Percentiles rank a stretch among this genome's conserved stretches.
phyloP scores from a whole-genome alignment of 2,888 invertebrate genomes.

The Liopterus haemorrhoidalis region DNA sequence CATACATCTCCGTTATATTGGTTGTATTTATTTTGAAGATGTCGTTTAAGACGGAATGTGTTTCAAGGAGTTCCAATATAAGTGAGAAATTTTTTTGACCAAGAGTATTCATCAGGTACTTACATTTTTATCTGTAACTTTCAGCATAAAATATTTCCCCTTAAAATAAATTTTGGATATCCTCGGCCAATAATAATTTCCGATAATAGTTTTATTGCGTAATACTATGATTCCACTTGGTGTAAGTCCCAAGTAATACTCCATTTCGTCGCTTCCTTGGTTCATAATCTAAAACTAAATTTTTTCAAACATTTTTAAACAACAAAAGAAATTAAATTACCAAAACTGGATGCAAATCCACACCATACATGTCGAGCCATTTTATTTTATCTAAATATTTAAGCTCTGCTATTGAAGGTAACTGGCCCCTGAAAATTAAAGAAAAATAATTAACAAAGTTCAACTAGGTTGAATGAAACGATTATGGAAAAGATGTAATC shows the following conservation, averaged over 20 bases:
- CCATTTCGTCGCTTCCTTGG: constrained; percentile 93
- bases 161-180: constrained; percentile 95
- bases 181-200: constrained; percentile 97
- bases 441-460: constrained; percentile 33
- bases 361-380: constrained; percentile 98
- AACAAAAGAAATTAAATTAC: constrained; percentile 46
- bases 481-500: constrained; percentile 2
- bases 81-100: neutral
- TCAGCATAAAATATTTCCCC: constrained; percentile 92
- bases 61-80: too few relatives aligned
- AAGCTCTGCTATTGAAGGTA: constrained; percentile 87
- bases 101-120: constrained; percentile 42
- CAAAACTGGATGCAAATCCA: constrained; percentile 92
- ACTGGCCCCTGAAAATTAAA: constrained; percentile 63
- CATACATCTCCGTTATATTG: too few relatives aligned
- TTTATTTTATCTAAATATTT: constrained; percentile 96
- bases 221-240: constrained; percentile 93
- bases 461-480: constrained; percentile 31
- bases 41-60: too few relatives aligned
- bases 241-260: constrained; percentile 92
- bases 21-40: too few relatives aligned
- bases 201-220: constrained; percentile 92
- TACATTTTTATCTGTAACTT: constrained; percentile 94
- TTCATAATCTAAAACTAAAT: constrained; percentile 31
- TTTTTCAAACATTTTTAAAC: constrained; percentile 5